Percentiles rank a stretch among this genome's conserved stretches.
These are phyloP conservation scores for Cyanoramphus novaezelandiae DNA, from an alignment of 2,113 vertebrate species.

Conservation along the genomic window DNA sequence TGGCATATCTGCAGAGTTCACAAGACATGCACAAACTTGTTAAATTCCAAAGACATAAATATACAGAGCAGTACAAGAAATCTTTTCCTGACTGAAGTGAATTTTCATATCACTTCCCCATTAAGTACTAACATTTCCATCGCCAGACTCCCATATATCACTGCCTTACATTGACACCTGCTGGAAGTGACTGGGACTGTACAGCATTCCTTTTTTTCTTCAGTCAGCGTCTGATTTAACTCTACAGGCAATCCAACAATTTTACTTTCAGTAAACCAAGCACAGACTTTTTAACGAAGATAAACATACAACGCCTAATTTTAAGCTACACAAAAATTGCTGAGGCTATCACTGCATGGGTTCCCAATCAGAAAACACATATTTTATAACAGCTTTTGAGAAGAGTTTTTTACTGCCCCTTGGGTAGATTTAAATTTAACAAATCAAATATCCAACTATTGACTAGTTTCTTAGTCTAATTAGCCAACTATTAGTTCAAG, in stretches of 20 bases:
- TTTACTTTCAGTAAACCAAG: not conserved
- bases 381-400: not conserved
- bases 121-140: not conserved
- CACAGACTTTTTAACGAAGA: not conserved
- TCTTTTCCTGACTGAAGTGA: not conserved
- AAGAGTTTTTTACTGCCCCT: not conserved
- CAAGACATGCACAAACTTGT: not conserved
- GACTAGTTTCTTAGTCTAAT: not conserved
- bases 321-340: not conserved
- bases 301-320: not conserved
- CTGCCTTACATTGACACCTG: slow-evolving; percentile 82
- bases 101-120: slow-evolving; percentile 32
- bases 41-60: not conserved
- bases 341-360: not conserved
- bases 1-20: not conserved
- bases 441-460: not conserved
- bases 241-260: not conserved
- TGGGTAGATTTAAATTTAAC: not conserved
- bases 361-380: not conserved
- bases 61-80: not conserved
- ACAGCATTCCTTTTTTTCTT: not conserved
- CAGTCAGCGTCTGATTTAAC: not conserved
- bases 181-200: slow-evolving; percentile 71
- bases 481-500: not conserved
- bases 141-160: slow-evolving; percentile 54